Conservation (phyloP, 2,797 vertebrate genomes). For the Melanotaenia nigrans region DNA sequence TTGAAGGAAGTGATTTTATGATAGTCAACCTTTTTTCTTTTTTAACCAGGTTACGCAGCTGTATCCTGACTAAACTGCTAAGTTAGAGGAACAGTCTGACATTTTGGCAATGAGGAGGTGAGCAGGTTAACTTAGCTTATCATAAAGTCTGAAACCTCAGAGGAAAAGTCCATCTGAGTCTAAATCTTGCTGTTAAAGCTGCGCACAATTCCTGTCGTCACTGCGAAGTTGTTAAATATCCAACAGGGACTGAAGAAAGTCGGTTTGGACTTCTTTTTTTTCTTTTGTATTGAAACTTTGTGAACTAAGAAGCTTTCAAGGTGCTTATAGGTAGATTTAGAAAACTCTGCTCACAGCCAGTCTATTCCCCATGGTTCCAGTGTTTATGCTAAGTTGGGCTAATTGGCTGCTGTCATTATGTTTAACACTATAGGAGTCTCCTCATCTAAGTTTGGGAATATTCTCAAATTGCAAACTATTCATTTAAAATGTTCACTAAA, state of each 20-base stretch:
- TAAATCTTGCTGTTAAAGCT: slow-evolving; percentile 3
- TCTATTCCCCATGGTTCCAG: neutral
- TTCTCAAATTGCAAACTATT: too few species aligned
- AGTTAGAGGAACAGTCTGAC: slow-evolving; percentile 14
- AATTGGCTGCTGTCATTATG: neutral
- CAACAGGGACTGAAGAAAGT: slow-evolving; percentile 1
- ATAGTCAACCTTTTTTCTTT: neutral
- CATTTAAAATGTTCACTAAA: too few species aligned
- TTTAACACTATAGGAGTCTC: too few species aligned
- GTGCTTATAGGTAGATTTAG: neutral
- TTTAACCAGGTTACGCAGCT: slow-evolving; percentile 5
- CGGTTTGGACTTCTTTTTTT: slow-evolving; percentile 14
- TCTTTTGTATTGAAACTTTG: neutral
- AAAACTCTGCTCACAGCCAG: neutral
- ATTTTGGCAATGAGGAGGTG: neutral
- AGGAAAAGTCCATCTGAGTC: neutral
- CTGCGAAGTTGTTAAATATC: neutral
- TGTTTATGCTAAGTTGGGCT: neutral
- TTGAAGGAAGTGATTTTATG: slow-evolving; percentile 30
- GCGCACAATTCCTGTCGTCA: neutral
- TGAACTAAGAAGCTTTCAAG: slow-evolving; percentile 9
- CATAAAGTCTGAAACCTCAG: neutral
- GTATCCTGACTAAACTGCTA: slow-evolving; percentile 1
- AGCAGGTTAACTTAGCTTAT: neutral
- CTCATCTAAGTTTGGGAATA: too few species aligned